Conservation (phyloP, 2,888 invertebrate genomes). For the Machimus rusticus region DNA sequence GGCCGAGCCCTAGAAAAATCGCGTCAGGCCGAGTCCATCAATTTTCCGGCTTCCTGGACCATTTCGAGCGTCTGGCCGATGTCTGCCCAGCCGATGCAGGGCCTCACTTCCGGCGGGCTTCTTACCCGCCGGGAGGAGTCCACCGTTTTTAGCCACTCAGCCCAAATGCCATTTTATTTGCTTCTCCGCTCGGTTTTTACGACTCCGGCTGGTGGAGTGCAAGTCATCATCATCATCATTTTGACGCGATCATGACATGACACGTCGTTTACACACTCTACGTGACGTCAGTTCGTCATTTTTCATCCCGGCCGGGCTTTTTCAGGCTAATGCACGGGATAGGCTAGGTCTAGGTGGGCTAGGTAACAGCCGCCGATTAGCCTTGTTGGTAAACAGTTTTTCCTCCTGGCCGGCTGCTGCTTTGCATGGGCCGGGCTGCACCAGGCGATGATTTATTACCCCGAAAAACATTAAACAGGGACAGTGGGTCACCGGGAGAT, state of each 20-base stretch:
- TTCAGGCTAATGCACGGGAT: neutral
- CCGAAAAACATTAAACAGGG: neutral
- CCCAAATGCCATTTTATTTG: conserved; percentile 17
- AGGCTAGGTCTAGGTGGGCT: neutral
- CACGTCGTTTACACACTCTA: conserved; percentile 46
- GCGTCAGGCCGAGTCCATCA: conserved; percentile 19
- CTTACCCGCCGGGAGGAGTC: neutral
- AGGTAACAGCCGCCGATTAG: conserved; percentile 27
- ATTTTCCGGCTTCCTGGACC: conserved; percentile 10
- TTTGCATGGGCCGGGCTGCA: neutral
- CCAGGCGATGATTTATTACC: conserved; percentile 20
- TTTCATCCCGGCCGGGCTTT: conserved; percentile 30
- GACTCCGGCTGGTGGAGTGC: conserved; percentile 26
- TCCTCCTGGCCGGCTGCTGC: neutral
- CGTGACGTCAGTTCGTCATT: conserved; percentile 45
- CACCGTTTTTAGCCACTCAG: neutral
- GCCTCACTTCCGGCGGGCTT: neutral
- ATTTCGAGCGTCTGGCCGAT: conserved; percentile 20
- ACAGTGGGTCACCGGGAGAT: neutral
- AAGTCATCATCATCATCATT: conserved; percentile 47
- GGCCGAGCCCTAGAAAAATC: conserved; percentile 24
- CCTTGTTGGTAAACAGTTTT: conserved; percentile 11
- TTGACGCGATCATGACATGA: conserved; percentile 47
- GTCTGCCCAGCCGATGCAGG: conserved; percentile 4
- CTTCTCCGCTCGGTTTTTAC: conserved; percentile 10